A percentile compares a stretch with the other conserved stretches of the same genome.
phyloP scores from a whole-genome alignment of 2,113 vertebrate genomes.

The Tychaedon coryphoeus region DNA sequence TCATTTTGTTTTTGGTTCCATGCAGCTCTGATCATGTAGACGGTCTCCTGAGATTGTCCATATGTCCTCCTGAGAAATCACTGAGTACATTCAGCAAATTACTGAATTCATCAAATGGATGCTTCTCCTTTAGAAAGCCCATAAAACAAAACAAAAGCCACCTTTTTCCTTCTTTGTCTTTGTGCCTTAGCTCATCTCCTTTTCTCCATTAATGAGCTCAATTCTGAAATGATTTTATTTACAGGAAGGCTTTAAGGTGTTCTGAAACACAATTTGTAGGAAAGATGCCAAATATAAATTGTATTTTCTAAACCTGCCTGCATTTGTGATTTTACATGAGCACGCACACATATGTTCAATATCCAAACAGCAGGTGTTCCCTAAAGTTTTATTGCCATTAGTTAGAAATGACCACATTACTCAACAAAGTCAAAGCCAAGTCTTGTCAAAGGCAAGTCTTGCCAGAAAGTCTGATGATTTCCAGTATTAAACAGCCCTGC shows the following conservation, averaged over 20 bases:
- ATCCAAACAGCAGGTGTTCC: slow-evolving; percentile 38
- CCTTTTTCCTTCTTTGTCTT: neutral
- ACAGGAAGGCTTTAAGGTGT: slow-evolving; percentile 13
- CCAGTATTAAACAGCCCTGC: neutral
- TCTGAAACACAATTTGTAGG: slow-evolving; percentile 1
- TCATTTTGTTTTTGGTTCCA: neutral
- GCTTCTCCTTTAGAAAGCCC: neutral
- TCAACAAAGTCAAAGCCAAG: slow-evolving; percentile 26
- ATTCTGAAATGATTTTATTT: neutral
- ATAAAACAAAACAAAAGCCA: neutral
- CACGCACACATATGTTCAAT: slow-evolving; percentile 39
- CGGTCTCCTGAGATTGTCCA: neutral
- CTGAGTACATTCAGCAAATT: neutral
- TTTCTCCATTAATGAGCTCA: neutral
- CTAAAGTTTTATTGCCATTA: slow-evolving; percentile 39
- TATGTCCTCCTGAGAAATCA: slow-evolving; percentile 16
- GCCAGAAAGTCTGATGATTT: neutral
- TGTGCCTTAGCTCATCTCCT: neutral
- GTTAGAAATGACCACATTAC: slow-evolving; percentile 53
- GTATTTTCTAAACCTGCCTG: neutral
- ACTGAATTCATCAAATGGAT: neutral
- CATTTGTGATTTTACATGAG: slow-evolving; percentile 39
- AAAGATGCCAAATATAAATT: slow-evolving; percentile 26
- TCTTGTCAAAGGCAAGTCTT: neutral
- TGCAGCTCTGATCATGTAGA: neutral